Evolutionary conservation across 2,797 vertebrate species (phyloP).

Genomic region (Semaprochilodus insignis): DNA sequence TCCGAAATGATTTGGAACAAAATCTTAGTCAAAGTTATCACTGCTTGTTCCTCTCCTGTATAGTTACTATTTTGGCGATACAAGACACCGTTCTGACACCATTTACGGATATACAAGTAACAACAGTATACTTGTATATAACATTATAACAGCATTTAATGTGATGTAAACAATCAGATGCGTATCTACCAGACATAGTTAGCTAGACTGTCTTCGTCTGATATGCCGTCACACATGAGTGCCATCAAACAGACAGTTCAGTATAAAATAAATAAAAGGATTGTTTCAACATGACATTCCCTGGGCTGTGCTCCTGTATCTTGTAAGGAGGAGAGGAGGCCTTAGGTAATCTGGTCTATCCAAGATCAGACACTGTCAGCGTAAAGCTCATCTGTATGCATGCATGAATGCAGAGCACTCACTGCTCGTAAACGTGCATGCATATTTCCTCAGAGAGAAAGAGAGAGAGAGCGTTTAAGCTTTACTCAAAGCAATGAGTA

Average conservation of each 20-base stretch:
- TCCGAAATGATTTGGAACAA: too few relatives aligned
- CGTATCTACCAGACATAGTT: neutral
- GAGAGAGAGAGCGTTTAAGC: conserved; percentile 18
- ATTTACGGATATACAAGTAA: too few relatives aligned
- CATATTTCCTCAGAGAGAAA: neutral
- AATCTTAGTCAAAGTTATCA: too few relatives aligned
- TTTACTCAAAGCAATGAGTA: conserved; percentile 22
- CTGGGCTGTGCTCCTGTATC: conserved; percentile 20
- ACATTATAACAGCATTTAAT: neutral
- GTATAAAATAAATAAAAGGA: neutral
- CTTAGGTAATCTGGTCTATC: conserved; percentile 29
- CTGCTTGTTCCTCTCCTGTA: too few relatives aligned
- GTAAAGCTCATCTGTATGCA: conserved; percentile 44
- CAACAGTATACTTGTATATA: too few relatives aligned
- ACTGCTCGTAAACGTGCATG: conserved; percentile 6
- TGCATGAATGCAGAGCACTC: conserved; percentile 11
- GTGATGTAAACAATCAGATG: neutral
- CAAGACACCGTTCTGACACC: too few relatives aligned
- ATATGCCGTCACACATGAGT: neutral
- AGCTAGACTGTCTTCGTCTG: neutral
- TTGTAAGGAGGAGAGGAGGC: conserved; percentile 12
- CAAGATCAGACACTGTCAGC: conserved; percentile 36
- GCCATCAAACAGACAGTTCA: neutral
- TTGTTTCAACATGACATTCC: neutral
- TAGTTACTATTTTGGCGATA: too few relatives aligned